phyloP scores from a whole-genome alignment of 2,113 vertebrate species.

The Pseudopodoces humilis region DNA sequence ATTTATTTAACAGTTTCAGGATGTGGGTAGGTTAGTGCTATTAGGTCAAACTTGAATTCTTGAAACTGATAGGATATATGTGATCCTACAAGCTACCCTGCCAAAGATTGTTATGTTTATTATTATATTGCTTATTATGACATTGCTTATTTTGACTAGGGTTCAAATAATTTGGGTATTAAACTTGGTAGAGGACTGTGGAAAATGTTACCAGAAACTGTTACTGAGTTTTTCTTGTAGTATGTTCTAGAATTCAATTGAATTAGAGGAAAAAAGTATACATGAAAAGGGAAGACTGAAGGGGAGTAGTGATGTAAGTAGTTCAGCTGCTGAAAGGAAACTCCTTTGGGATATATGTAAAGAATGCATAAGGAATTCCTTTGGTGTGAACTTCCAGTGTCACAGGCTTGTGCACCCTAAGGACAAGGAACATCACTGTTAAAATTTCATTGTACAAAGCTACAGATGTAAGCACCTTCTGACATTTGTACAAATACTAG shows the following conservation, averaged over 20 bases:
- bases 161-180: not conserved
- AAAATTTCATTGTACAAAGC: not conserved
- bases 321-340: not conserved
- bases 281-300: not conserved
- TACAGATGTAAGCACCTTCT: not conserved
- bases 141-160: not conserved
- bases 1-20: not conserved
- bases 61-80: not conserved
- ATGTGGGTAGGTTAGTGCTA: not conserved
- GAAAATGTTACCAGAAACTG: not conserved
- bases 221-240: not conserved
- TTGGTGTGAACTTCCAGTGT: not conserved
- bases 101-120: not conserved
- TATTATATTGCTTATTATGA: not conserved
- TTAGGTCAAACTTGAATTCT: not conserved
- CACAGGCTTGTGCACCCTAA: not conserved
- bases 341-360: not conserved
- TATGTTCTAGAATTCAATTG: not conserved
- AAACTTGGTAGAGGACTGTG: not conserved
- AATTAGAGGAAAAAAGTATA: not conserved
- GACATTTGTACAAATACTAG: not conserved
- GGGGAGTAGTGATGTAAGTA: not conserved
- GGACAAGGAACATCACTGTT: not conserved
- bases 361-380: not conserved
- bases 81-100: not conserved